Conservation (phyloP, 2,113 vertebrate genomes). For the Callipepla californica region DNA sequence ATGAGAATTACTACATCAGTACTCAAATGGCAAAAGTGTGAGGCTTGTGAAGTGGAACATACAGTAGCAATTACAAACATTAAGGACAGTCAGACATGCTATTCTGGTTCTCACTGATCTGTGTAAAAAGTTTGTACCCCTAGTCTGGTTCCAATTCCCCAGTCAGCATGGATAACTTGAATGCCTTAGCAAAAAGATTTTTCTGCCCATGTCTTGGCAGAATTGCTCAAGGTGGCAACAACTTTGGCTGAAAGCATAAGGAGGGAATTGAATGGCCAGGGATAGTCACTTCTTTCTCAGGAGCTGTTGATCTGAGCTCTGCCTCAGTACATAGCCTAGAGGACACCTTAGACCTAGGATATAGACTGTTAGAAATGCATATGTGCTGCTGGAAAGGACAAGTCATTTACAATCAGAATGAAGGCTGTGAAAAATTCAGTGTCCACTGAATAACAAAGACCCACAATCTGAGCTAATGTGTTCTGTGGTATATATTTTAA, state of each 20-base stretch:
- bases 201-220: not conserved
- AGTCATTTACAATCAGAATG: not conserved
- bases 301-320: not conserved
- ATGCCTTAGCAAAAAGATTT: not conserved
- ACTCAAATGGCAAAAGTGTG: not conserved
- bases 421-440: not conserved
- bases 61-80: not conserved
- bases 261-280: not conserved
- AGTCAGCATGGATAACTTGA: not conserved
- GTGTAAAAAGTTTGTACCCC: not conserved
- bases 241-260: not conserved
- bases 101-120: not conserved
- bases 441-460: not conserved
- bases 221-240: not conserved
- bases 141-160: not conserved
- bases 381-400: not conserved
- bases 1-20: not conserved
- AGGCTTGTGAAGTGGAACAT: not conserved
- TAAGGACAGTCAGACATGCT: not conserved
- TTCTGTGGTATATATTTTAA: not conserved
- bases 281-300: not conserved
- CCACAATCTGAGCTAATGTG: not conserved
- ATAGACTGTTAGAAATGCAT: not conserved
- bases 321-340: not conserved
- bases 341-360: not conserved